phyloP scores from a whole-genome alignment of 2,797 vertebrate genomes.

The Neosilurus hyrtlii region DNA sequence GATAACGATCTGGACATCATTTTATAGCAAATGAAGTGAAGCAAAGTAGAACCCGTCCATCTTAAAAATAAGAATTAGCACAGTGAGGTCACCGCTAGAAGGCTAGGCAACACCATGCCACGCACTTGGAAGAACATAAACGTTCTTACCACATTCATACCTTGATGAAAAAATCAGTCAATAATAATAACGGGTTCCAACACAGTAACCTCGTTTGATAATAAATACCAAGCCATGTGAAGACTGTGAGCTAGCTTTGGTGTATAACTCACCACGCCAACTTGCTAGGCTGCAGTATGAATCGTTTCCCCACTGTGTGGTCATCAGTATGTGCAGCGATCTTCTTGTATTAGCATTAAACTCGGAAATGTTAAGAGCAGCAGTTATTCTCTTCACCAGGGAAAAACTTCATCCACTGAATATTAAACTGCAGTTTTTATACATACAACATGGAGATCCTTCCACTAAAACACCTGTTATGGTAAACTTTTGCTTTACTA shows the following conservation, averaged over 20 bases:
- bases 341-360: background rate
- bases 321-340: background rate
- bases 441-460: background rate
- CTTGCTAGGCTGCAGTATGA: background rate
- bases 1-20: background rate
- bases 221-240: background rate
- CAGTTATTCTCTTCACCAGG: conserved; percentile 5
- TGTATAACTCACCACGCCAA: background rate
- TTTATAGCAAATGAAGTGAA: background rate
- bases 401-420: background rate
- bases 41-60: background rate
- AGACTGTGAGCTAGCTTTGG: background rate
- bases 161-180: background rate
- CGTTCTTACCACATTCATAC: background rate
- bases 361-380: conserved; percentile 8
- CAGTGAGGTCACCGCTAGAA: background rate
- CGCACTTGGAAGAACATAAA: background rate
- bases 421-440: conserved; percentile 4
- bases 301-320: background rate
- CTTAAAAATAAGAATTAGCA: background rate
- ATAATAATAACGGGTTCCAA: background rate
- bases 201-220: background rate
- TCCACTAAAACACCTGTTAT: background rate
- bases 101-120: background rate
- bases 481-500: background rate